A percentile compares a stretch with the other conserved stretches of the same genome.
Conservation (phyloP, 1,140 invertebrate genomes). For the Mamestra configurata region DNA sequence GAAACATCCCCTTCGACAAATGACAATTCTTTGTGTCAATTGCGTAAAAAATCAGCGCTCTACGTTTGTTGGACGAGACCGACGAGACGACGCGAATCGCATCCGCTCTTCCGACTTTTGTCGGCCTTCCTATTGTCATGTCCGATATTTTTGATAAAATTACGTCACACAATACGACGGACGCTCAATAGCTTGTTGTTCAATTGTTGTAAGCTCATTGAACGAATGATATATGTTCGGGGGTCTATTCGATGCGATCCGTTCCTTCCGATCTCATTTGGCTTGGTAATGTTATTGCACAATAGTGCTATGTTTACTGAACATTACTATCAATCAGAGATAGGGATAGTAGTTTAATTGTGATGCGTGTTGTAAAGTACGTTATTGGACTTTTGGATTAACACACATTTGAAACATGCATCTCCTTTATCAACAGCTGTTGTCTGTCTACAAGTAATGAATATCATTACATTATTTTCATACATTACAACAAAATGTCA, state of each 20-base stretch:
- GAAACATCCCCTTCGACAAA: constrained; percentile 85
- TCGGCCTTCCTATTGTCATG: constrained; percentile 78
- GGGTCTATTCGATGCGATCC: constrained; percentile 61
- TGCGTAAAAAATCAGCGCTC: constrained; percentile 79
- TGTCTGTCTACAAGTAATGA: constrained; percentile 4
- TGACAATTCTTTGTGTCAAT: constrained; percentile 70
- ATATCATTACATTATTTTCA: constrained; percentile 31
- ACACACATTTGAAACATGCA: not conserved
- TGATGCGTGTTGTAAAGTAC: constrained; percentile 14
- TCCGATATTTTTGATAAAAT: constrained; percentile 87
- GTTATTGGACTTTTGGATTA: constrained; percentile 32
- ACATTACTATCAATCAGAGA: constrained; percentile 62
- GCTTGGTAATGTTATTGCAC: constrained; percentile 69
- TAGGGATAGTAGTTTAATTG: constrained; percentile 51
- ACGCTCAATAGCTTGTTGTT: constrained; percentile 81
- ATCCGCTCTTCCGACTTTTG: constrained; percentile 87
- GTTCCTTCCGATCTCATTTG: constrained; percentile 81
- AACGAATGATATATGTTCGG: constrained; percentile 80
- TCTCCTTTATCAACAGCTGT: constrained; percentile 5
- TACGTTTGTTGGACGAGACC: constrained; percentile 71
- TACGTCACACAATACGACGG: constrained; percentile 80
- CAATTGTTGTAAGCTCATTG: constrained; percentile 84
- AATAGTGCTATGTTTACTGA: constrained; percentile 67
- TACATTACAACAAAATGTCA: constrained; percentile 67
- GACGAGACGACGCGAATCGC: constrained; percentile 83